These are phyloP conservation scores for Tubulanus polymorphus DNA, from an alignment of 2,888 invertebrate species.

Conservation along the genomic window DNA sequence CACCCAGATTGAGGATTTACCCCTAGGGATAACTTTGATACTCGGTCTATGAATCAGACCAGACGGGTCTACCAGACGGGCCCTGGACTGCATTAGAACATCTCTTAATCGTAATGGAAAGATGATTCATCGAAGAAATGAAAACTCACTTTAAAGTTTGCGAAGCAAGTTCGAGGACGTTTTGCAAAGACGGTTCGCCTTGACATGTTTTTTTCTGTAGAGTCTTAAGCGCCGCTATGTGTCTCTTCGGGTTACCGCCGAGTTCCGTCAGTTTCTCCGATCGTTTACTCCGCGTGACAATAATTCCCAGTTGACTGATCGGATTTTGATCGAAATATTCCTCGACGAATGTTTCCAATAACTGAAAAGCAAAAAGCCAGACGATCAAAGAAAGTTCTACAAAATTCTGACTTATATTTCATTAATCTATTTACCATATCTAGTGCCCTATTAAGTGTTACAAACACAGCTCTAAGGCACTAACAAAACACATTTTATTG, in stretches of 20 bases:
- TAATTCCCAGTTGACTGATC: constrained; percentile 91
- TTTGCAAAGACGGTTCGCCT: constrained; percentile 96
- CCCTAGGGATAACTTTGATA: too few species aligned
- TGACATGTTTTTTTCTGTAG: constrained; percentile 64
- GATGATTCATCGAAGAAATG: too few species aligned
- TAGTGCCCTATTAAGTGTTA: too few species aligned
- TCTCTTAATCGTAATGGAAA: too few species aligned
- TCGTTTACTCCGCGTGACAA: constrained; percentile 85
- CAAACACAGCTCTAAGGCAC: too few species aligned
- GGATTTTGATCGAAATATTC: constrained; percentile 99
- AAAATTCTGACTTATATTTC: not conserved
- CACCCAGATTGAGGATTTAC: too few species aligned
- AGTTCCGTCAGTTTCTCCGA: constrained; percentile 89
- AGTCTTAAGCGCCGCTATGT: constrained; percentile 53
- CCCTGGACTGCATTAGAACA: too few species aligned
- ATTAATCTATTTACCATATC: too few species aligned
- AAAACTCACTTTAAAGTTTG: constrained; percentile 70
- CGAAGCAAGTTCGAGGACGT: constrained; percentile 83
- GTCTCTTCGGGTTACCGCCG: constrained; percentile 65
- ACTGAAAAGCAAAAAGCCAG: constrained; percentile 61
- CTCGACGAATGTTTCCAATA: constrained; percentile 87
- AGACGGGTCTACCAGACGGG: too few species aligned
- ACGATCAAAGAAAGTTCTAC: too few species aligned
- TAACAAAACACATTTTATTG: too few species aligned
- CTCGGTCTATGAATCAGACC: too few species aligned